Base-by-base conservation (phyloP, 2,888 invertebrate species). In the Parochlus steinenii region DNA sequence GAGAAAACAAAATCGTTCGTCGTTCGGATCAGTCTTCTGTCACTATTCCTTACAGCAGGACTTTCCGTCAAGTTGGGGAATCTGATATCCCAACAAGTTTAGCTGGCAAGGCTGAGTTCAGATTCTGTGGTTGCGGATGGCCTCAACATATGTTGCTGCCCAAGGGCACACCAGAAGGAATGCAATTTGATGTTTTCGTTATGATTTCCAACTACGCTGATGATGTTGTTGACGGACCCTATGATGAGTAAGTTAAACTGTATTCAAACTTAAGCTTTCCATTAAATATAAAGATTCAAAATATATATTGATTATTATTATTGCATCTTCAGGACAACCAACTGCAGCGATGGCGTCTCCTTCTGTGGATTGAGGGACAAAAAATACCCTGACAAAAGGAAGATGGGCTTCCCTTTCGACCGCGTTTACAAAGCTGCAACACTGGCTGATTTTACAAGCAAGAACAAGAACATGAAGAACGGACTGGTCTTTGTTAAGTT, bases 51-150 rank as follows among this genome's bases (percentile, higher is more conserved):
- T 82, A 76, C 54, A 81, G 80, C 52, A 65, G 75, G 37, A 80
- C 80, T 3, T 87, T 83, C 71, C 68, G 78, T 4, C 67, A 71
- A 46, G 51, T 77, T 42, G 75, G 77, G 44, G 48, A 51, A 1
- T 8, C 25, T n/a, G 36, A 36, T 17, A 56, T 51, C 15, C 56
- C 56, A 1, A 48, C 42, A 3, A 39, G 41, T 34, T 54, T 62
- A 1, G 58, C 55, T 3, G 52, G 58, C 3, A 56, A 66, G 1
- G 63, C 61, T 0, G 54, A 61, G 33, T 79, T 78, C 59, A 76
- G 78, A 58, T 81, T 79, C 67, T 87, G 86, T 59, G 85, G 85
- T 40, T 87, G 86, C 48, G 83, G 85, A 33, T 85, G 85, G 82
- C 85, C 85, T 0, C 74, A 81, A 40, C 82, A 85, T 55, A 67